A percentile compares a stretch with the other conserved stretches of the same genome.
Conservation (phyloP, 2,113 vertebrate species). For the Heterotis niloticus region DNA sequence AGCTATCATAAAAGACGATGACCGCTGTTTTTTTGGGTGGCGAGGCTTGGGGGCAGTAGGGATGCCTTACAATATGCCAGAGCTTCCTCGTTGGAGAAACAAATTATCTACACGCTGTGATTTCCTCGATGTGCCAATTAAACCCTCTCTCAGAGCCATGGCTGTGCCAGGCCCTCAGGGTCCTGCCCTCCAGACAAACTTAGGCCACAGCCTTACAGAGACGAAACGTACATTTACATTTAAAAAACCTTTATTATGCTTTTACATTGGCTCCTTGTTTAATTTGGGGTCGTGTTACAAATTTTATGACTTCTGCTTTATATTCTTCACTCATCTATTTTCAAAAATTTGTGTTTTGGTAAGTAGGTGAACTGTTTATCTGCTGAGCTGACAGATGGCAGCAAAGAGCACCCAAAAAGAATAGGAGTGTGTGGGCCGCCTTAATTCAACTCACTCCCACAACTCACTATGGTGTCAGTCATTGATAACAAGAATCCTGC, state of each 20-base stretch:
- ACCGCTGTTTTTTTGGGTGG: not conserved
- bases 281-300: no score
- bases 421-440: no score
- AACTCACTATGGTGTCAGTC: no score
- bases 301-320: no score
- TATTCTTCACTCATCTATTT: no score
- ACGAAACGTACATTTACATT: not conserved
- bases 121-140: constrained; percentile 28
- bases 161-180: not conserved
- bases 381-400: no score
- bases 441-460: no score
- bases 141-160: not conserved
- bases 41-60: not conserved
- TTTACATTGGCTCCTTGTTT: not conserved
- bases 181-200: not conserved
- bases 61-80: not conserved
- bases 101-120: constrained; percentile 28
- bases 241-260: not conserved
- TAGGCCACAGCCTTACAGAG: not conserved
- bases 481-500: no score
- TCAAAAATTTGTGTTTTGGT: no score
- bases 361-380: no score
- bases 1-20: constrained; percentile 17
- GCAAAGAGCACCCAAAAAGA: no score
- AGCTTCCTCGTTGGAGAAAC: constrained; percentile 1